Percentiles rank a stretch among this genome's conserved stretches.
Conservation (phyloP, 2,113 vertebrate genomes). For the Anser brachyrhynchus region DNA sequence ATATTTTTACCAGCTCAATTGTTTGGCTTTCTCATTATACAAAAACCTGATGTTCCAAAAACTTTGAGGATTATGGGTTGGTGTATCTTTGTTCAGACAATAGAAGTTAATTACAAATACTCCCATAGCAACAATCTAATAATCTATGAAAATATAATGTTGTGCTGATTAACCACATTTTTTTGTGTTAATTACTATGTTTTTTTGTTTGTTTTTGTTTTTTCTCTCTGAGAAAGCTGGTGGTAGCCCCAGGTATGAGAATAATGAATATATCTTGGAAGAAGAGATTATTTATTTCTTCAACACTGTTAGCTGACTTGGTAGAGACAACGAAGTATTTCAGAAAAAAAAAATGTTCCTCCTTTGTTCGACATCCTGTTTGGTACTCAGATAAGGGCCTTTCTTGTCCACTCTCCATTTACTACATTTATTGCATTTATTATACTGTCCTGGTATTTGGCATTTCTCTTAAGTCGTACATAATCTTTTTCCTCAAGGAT, state of each 20-base stretch:
- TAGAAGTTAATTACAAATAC: neutral
- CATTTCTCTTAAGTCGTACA: neutral
- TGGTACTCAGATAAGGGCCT: neutral
- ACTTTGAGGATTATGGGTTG: neutral
- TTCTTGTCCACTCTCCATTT: neutral
- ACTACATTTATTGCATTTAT: neutral
- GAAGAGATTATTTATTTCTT: neutral
- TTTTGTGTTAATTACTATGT: neutral
- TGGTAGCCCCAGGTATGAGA: neutral
- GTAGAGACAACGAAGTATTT: neutral
- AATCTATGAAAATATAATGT: neutral
- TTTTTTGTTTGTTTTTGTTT: neutral
- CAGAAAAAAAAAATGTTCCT: neutral
- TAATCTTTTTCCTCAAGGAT: neutral
- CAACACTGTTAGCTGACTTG: neutral
- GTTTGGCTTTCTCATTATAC: neutral
- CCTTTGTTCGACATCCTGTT: neutral
- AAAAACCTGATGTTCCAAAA: neutral
- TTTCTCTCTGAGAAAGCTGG: neutral
- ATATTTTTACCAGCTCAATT: neutral
- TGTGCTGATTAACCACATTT: neutral
- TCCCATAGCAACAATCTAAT: neutral
- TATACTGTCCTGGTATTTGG: neutral
- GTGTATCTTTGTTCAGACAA: neutral
- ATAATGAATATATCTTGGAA: neutral